phyloP scores from a whole-genome alignment of 2,888 invertebrate species.

The Drosophila borborema region DNA sequence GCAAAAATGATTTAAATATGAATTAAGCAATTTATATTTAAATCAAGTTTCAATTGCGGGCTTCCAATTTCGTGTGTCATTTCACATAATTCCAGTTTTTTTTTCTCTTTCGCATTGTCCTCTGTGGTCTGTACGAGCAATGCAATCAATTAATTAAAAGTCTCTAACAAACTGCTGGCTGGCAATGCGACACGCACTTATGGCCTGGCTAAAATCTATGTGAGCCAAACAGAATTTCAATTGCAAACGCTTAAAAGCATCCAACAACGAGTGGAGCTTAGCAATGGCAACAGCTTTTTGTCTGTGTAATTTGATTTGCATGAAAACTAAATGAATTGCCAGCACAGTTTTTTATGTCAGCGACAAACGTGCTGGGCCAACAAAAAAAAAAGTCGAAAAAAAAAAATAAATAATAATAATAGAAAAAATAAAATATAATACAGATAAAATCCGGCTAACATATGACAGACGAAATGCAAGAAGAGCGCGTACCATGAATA shows the following conservation, averaged over 20 bases:
- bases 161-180: conserved; percentile 40
- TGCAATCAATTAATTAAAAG: conserved; percentile 64
- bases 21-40: conserved; percentile 28
- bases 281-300: conserved; percentile 42
- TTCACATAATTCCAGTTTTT: conserved; percentile 4
- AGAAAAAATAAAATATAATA: too few species aligned
- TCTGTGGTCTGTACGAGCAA: conserved; percentile 54
- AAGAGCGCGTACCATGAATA: conserved; percentile 49
- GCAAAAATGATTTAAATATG: conserved; percentile 7
- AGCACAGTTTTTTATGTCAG: conserved; percentile 25
- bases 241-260: conserved; percentile 36
- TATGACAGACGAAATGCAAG: conserved; percentile 48
- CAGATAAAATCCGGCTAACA: conserved; percentile 32
- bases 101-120: not conserved
- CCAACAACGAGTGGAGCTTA: conserved; percentile 2
- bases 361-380: conserved; percentile 19
- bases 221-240: conserved; percentile 48
- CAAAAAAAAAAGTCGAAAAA: conserved; percentile 6
- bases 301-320: conserved; percentile 68
- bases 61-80: conserved; percentile 18
- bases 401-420: not conserved
- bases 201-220: conserved; percentile 25
- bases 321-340: conserved; percentile 69
- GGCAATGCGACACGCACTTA: conserved; percentile 28
- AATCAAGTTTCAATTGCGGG: conserved; percentile 27